Percentiles rank a stretch among this genome's conserved stretches.
Evolutionary conservation across 92 coral and sea anemone species (phyloP).

Genomic region (Epizoanthus scotinus): DNA sequence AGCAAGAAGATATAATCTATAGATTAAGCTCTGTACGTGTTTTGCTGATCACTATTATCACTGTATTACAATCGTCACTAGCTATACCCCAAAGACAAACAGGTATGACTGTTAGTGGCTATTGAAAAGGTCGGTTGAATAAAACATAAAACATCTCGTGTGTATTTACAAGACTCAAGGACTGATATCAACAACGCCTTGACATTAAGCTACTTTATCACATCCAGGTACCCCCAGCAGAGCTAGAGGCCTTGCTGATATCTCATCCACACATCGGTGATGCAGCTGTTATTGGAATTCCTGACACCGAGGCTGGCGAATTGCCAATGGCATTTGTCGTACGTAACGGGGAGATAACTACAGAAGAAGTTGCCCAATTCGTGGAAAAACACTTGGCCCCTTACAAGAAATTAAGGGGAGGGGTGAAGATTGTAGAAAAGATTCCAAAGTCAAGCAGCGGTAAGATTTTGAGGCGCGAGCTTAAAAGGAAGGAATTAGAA

Average conservation of each 20-base stretch:
- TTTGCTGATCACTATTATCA: too few species aligned
- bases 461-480: conserved; percentile 74
- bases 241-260: conserved; percentile 80
- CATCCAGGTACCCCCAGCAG: conserved; percentile 90
- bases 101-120: background rate
- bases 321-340: conserved; percentile 89
- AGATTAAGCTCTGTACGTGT: too few species aligned
- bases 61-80: too few species aligned
- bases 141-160: too few species aligned
- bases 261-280: conserved; percentile 81
- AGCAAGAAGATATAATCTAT: too few species aligned
- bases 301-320: conserved; percentile 78
- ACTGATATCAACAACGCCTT: too few species aligned
- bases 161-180: too few species aligned
- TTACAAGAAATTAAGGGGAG: conserved; percentile 81
- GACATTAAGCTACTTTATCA: too few species aligned
- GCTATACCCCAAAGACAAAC: too few species aligned
- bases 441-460: conserved; percentile 87
- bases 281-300: conserved; percentile 81
- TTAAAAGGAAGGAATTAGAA: conserved; percentile 37
- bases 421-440: conserved; percentile 71
- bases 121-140: too few species aligned
- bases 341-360: conserved; percentile 56
- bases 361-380: conserved; percentile 58
- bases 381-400: conserved; percentile 71